These are phyloP conservation scores for Harmothoe impar DNA, from an alignment of 2,888 invertebrate species.

Conservation along the genomic window DNA sequence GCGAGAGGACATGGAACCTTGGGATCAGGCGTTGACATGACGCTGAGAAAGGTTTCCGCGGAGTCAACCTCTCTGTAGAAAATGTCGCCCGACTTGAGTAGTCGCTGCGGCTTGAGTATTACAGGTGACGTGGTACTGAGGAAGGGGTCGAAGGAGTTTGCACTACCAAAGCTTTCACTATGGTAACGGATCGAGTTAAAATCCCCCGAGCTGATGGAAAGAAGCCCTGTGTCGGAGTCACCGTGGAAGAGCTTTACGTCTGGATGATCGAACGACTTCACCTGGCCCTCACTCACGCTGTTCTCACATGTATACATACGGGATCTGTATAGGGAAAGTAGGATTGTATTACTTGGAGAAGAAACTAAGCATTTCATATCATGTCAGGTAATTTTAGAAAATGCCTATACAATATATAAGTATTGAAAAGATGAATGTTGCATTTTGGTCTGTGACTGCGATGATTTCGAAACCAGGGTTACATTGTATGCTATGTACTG, in stretches of 20 bases:
- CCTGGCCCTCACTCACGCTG: background rate
- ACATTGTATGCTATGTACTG: no score
- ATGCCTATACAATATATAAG: no score
- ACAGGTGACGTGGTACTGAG: conserved; percentile 16
- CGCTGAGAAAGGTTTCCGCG: background rate
- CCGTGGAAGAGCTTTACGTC: conserved; percentile 34
- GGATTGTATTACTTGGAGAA: no score
- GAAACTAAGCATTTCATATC: no score
- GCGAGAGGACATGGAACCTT: background rate
- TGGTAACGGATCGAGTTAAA: background rate
- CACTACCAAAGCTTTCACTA: background rate
- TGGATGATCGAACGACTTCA: conserved; percentile 17
- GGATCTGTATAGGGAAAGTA: background rate
- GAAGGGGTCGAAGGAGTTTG: background rate
- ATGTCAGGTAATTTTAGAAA: no score
- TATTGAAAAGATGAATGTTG: no score
- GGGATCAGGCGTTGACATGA: background rate
- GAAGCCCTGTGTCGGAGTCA: background rate
- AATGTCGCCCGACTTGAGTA: background rate
- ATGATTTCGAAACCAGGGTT: no score
- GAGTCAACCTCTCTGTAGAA: conserved; percentile 34
- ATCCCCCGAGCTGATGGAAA: conserved; percentile 1
- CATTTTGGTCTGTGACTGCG: no score
- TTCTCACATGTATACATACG: conserved; percentile 38
- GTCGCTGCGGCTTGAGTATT: background rate